A percentile compares a stretch with the other conserved stretches of the same genome.
phyloP scores from a whole-genome alignment of 2,888 invertebrate species.

The Hypena proboscidalis region DNA sequence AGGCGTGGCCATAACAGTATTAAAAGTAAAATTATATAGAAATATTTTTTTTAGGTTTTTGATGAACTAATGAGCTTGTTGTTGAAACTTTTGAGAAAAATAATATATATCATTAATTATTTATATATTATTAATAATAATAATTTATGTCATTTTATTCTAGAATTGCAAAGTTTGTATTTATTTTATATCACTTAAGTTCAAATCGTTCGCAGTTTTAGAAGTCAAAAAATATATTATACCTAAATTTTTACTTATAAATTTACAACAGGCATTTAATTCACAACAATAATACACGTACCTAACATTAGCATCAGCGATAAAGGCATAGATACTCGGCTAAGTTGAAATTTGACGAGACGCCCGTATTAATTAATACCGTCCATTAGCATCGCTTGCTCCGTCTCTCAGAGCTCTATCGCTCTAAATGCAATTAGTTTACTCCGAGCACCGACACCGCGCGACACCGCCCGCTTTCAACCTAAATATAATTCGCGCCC shows the following conservation, averaged over 20 bases:
- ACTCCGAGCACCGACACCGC: conserved; percentile 65
- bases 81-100: too few species aligned
- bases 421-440: conserved; percentile 80
- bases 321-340: conserved; percentile 64
- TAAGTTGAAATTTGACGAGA: conserved; percentile 75
- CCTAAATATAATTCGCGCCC: conserved; percentile 77
- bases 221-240: too few species aligned
- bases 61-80: too few species aligned
- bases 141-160: too few species aligned
- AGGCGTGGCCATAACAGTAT: too few species aligned
- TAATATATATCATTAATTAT: too few species aligned
- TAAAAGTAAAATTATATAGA: too few species aligned
- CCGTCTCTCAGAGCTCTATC: conserved; percentile 70
- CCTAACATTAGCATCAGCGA: conserved; percentile 47
- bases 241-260: background rate
- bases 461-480: conserved; percentile 69
- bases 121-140: too few species aligned
- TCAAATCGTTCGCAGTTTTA: too few species aligned
- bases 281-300: conserved; percentile 9
- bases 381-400: conserved; percentile 82
- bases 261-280: background rate
- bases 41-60: too few species aligned
- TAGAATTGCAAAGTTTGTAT: too few species aligned
- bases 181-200: too few species aligned
- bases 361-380: conserved; percentile 80